Percentiles rank a stretch among this genome's conserved stretches.
Conservation (phyloP, 2,113 vertebrate species). For the Phaethornis superciliosus region DNA sequence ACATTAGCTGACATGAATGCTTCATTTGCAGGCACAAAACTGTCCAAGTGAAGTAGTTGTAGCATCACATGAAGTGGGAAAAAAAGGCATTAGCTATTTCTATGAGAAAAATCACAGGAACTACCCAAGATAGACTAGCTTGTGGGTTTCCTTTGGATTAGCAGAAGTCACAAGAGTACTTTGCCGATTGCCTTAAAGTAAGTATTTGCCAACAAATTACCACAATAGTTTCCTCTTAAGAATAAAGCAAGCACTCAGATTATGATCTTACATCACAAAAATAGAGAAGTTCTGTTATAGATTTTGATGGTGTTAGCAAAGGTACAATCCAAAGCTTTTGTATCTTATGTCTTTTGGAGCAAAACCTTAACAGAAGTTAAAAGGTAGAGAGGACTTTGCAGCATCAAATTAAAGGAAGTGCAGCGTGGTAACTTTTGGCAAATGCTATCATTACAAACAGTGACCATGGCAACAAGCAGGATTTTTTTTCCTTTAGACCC, state of each 20-base stretch:
- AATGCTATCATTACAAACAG: not conserved
- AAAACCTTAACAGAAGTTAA: not conserved
- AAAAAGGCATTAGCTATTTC: slow-evolving; percentile 1
- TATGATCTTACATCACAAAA: not conserved
- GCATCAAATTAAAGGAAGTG: not conserved
- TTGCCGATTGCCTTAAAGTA: not conserved
- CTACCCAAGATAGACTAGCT: slow-evolving; percentile 12
- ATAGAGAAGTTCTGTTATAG: not conserved
- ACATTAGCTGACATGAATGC: not conserved
- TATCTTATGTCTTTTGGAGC: not conserved
- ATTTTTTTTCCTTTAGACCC: not conserved
- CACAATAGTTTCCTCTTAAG: slow-evolving; percentile 11
- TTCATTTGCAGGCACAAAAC: not conserved
- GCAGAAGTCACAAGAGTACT: not conserved
- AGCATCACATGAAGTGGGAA: slow-evolving; percentile 14
- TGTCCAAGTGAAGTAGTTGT: not conserved
- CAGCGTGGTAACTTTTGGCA: not conserved
- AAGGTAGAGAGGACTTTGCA: not conserved
- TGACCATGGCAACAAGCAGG: not conserved
- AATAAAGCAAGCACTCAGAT: not conserved
- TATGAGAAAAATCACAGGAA: slow-evolving; percentile 59
- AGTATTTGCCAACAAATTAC: slow-evolving; percentile 12
- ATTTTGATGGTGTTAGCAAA: not conserved
- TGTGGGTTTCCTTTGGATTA: slow-evolving; percentile 49
- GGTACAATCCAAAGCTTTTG: not conserved